Evolutionary conservation across 2,113 vertebrate species (phyloP), one percentile per base, ranked within the genome.

Genomic region (Oncorhynchus gorbuscha): DNA sequence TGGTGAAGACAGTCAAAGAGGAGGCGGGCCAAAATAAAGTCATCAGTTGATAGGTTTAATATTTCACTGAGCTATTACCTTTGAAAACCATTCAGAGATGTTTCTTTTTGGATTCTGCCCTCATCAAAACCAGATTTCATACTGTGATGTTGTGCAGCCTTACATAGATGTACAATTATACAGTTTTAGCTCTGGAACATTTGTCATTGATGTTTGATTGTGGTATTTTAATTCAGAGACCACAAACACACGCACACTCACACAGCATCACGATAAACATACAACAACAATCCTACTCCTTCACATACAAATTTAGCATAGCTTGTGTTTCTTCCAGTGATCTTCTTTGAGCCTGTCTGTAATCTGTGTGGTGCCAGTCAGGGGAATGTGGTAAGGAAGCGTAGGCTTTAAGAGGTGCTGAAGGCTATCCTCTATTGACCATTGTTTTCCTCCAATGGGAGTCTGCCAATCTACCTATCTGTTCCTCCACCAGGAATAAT

Each of bases 331-430:
- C 5, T 14, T 16, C 51, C 5, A 55, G 51, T 18, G 51, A 55
- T 4, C 3, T 55, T 16, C 16, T 18, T 55, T 14, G 5, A 18
- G 51, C 12, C 51, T 16, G 26, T 72, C 48, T 39, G 69, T 66
- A 70, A 26, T 65, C 30, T 69, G 28, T 51, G 26, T 45, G 62
- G 64, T 24, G 62, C 51, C 51, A 55, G 28, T 64, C 12, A 26
- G 20, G 11, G 58, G 77, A 79, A 70, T 79, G 72, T 69, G 65
- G n/a, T 45, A 11, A 26, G 35, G 51, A 59, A n/a, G 32, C 1
- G 72, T n/a, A 26, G 72, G 66, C 51, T 74, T 69, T 74, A 26
- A 18, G 58, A 48, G 71, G 32, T 1, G 65, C 20, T 18, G 65
- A 24, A 13, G 30, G 11, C 32, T 74, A 64, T 55, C 58, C 72